A percentile compares a stretch with the other conserved stretches of the same genome.
These are phyloP conservation scores for Drosophila lacertosa DNA, from an alignment of 1,140 invertebrate species.

Conservation along the genomic window DNA sequence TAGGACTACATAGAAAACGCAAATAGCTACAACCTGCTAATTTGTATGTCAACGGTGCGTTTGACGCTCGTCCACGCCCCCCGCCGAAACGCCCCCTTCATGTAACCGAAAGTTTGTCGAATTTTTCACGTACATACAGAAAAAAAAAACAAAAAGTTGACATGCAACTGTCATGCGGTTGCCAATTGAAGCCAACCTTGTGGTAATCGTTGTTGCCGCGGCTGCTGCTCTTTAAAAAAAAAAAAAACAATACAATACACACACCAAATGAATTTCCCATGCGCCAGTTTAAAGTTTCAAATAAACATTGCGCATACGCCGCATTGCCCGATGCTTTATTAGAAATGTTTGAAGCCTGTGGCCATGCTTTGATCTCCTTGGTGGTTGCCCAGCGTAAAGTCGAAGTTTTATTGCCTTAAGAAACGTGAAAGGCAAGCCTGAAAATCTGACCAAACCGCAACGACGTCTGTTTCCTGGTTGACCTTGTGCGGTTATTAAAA, in stretches of 20 bases:
- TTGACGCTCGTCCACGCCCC: neutral
- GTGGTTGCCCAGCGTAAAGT: conserved; percentile 25
- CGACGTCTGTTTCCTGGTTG: conserved; percentile 62
- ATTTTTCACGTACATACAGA: conserved; percentile 60
- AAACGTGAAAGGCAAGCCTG: conserved; percentile 59
- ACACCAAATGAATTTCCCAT: conserved; percentile 66
- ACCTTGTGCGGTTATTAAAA: conserved; percentile 77
- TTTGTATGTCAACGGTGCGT: conserved; percentile 67
- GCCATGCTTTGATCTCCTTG: conserved; percentile 19
- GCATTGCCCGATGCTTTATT: conserved; percentile 8
- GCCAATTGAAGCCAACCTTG: conserved; percentile 71
- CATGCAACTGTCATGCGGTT: conserved; percentile 71
- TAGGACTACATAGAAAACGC: conserved; percentile 19
- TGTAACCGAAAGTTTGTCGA: conserved; percentile 28
- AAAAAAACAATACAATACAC: too few species aligned
- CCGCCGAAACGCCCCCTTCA: conserved; percentile 15
- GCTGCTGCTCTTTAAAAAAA: conserved; percentile 21
- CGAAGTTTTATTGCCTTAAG: conserved; percentile 35
- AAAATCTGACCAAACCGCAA: conserved; percentile 63
- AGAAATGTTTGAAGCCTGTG: neutral
- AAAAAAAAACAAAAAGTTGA: conserved; percentile 24
- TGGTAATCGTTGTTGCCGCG: conserved; percentile 9
- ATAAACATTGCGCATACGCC: conserved; percentile 42
- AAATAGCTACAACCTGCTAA: conserved; percentile 54
- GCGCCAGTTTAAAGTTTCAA: conserved; percentile 46